Percentiles rank a stretch among this genome's conserved stretches.
Evolutionary conservation across 2,113 vertebrate genomes (phyloP).

Genomic region (Amblyopsis rosae): DNA sequence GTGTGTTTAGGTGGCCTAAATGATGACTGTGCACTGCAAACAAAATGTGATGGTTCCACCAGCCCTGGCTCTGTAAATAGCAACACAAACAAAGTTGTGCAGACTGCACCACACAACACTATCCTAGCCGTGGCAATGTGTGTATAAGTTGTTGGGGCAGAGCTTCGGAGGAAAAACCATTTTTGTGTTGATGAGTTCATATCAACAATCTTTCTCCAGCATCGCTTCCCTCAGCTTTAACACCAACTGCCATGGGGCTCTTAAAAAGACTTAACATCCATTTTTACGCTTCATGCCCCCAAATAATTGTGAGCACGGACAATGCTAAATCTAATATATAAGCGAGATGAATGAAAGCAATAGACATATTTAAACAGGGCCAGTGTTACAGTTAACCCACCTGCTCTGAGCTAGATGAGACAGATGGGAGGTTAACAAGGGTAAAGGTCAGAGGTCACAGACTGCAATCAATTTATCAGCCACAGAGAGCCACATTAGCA

Average conservation of each 20-base stretch:
- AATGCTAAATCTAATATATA: background rate
- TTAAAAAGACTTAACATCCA: constrained; percentile 36
- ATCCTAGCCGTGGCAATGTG: too few relatives aligned
- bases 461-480: constrained; percentile 68
- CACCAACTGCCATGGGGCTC: background rate
- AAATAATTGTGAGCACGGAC: background rate
- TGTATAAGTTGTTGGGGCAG: too few relatives aligned
- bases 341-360: constrained; percentile 1
- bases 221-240: constrained; percentile 13
- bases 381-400: constrained; percentile 52
- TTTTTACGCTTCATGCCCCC: constrained; percentile 2
- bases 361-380: constrained; percentile 2
- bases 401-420: constrained; percentile 38
- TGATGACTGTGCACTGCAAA: constrained; percentile 14
- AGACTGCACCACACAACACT: too few relatives aligned
- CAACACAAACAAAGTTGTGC: too few relatives aligned
- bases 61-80: too few relatives aligned
- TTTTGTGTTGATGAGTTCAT: too few relatives aligned
- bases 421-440: constrained; percentile 46
- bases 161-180: too few relatives aligned
- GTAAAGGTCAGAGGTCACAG: constrained; percentile 64
- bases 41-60: too few relatives aligned
- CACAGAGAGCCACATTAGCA: constrained; percentile 22
- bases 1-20: constrained; percentile 4
- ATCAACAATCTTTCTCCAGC: too few relatives aligned